Conservation (phyloP, 2,888 invertebrate genomes). For the Acanthosepion pharaonis region DNA sequence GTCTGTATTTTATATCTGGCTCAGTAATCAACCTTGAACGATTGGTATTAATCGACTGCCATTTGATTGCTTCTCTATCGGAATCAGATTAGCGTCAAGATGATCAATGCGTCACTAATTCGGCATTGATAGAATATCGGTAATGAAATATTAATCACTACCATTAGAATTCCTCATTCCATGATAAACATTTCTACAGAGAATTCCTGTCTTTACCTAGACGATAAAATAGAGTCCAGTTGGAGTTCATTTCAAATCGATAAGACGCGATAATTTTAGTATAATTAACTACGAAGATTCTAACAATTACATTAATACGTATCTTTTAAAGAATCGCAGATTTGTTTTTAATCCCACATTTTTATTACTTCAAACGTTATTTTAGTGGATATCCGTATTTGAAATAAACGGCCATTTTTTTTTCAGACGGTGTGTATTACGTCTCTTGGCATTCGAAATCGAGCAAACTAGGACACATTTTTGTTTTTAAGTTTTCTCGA, state of each 20-base stretch:
- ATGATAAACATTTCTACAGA: neutral
- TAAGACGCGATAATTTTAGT: neutral
- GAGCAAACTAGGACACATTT: no score
- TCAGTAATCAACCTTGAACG: neutral
- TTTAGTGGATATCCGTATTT: no score
- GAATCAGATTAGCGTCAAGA: neutral
- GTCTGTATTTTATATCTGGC: neutral
- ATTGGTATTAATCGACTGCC: neutral
- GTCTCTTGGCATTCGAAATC: no score
- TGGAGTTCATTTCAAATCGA: neutral
- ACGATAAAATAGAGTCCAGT: neutral
- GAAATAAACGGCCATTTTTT: no score
- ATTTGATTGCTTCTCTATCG: neutral
- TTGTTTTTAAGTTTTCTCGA: no score
- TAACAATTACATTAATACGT: no score
- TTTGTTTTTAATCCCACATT: no score
- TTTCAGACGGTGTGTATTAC: no score
- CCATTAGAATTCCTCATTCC: neutral
- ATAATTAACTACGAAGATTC: no score
- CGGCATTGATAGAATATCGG: neutral
- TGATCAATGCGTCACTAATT: neutral
- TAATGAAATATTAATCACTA: neutral
- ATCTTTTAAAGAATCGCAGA: no score
- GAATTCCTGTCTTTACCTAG: neutral
- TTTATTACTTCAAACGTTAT: no score